phyloP scores from a whole-genome alignment of 1,140 invertebrate species.

The Brachystomella parvula region DNA sequence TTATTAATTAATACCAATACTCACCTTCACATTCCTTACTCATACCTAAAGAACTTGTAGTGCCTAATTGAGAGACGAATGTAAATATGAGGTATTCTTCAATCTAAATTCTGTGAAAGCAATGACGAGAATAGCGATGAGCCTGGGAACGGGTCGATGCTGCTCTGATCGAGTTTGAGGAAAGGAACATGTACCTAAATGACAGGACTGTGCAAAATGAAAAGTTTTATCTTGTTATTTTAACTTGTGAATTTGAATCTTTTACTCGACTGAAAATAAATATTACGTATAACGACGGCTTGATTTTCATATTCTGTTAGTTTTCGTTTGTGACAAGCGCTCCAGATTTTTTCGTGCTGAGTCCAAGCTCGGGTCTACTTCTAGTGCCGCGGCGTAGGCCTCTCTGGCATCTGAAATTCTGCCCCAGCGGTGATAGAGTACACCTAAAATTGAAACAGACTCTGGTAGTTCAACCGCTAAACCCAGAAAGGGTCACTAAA shows the following conservation, averaged over 20 bases:
- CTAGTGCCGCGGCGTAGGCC: conserved; percentile 66
- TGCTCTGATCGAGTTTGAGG: too few relatives aligned
- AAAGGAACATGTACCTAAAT: too few relatives aligned
- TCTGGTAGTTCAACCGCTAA: background rate
- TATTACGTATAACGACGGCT: too few relatives aligned
- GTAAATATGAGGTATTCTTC: background rate
- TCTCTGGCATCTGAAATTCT: conserved; percentile 62
- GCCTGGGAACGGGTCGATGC: too few relatives aligned
- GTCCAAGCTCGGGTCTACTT: conserved; percentile 58
- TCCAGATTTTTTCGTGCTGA: conserved; percentile 60
- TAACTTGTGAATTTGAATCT: too few relatives aligned
- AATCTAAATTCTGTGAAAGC: too few relatives aligned
- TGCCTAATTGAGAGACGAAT: background rate
- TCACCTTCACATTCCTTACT: background rate
- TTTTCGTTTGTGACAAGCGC: conserved; percentile 39
- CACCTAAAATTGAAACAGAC: conserved; percentile 54
- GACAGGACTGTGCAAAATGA: too few relatives aligned
- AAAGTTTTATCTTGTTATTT: too few relatives aligned
- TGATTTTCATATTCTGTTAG: background rate
- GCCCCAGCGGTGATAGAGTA: conserved; percentile 88
- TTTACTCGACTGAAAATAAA: too few relatives aligned
- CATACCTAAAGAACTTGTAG: background rate
- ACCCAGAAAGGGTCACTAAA: background rate
- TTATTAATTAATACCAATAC: background rate
- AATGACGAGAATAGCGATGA: too few relatives aligned